phyloP scores from a whole-genome alignment of 2,888 invertebrate species.

The Papilio gigon region DNA sequence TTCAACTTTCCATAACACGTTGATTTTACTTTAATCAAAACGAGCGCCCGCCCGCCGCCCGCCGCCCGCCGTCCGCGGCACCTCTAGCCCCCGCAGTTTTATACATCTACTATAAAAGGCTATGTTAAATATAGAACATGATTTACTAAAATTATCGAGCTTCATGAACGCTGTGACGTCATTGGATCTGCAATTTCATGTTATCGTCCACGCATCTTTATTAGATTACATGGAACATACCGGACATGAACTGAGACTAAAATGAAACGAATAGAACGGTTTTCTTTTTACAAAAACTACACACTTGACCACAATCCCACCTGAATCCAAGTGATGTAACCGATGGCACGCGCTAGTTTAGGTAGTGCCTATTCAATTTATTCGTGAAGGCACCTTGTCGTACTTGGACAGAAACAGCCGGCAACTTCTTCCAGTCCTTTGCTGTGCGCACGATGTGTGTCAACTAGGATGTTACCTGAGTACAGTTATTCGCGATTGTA shows the following conservation, averaged over 20 bases:
- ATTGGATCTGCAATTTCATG: neutral
- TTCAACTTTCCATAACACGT: neutral
- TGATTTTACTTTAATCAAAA: conserved; percentile 37
- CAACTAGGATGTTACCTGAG: too few species aligned
- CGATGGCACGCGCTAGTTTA: too few species aligned
- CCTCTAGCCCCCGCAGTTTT: conserved; percentile 11
- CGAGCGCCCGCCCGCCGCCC: conserved; percentile 30
- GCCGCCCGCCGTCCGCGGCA: neutral
- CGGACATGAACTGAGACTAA: neutral
- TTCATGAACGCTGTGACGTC: neutral
- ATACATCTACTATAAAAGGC: conserved; percentile 1
- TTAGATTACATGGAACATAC: neutral
- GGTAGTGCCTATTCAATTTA: too few species aligned
- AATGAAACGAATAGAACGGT: too few species aligned
- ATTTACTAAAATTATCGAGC: neutral
- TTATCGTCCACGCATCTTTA: neutral
- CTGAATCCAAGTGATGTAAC: too few species aligned
- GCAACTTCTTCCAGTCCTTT: too few species aligned
- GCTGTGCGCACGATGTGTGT: too few species aligned
- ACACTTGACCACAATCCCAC: too few species aligned
- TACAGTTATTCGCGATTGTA: too few species aligned
- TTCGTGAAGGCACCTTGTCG: too few species aligned
- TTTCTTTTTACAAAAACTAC: too few species aligned
- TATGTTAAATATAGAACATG: conserved; percentile 6
- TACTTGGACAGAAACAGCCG: too few species aligned